A percentile compares a stretch with the other conserved stretches of the same genome.
Conservation (phyloP, 2,888 invertebrate species). For the Yponomeuta cagnagella region DNA sequence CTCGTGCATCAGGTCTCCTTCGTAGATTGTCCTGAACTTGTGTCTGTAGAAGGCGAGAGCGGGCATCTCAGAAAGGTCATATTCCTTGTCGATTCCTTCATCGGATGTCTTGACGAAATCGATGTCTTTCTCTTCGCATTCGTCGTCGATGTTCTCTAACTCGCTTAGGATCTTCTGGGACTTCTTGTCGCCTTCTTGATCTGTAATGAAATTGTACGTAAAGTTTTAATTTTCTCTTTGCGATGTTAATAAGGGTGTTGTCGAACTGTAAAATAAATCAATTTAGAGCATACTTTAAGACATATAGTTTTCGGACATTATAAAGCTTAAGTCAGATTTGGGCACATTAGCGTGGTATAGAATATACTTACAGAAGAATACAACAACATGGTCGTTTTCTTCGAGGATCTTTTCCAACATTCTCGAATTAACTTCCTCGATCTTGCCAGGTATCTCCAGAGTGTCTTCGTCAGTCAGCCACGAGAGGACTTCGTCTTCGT, state of each 20-base stretch:
- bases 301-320: too few species aligned
- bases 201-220: conserved; percentile 53
- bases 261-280: too few species aligned
- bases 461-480: conserved; percentile 95
- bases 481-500: conserved; percentile 92
- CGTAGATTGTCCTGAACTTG: conserved; percentile 91
- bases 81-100: conserved; percentile 89
- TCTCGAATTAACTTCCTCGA: conserved; percentile 92
- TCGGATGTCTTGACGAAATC: conserved; percentile 95
- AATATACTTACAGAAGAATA: conserved; percentile 89
- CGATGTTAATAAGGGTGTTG: too few species aligned
- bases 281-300: too few species aligned
- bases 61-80: conserved; percentile 87
- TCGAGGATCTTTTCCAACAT: conserved; percentile 93
- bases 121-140: conserved; percentile 93
- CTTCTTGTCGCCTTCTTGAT: conserved; percentile 92
- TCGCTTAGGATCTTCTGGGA: conserved; percentile 92
- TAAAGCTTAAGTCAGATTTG: too few species aligned
- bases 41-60: conserved; percentile 91
- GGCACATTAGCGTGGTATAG: not conserved
- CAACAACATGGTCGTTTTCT: conserved; percentile 92
- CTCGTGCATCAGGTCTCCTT: conserved; percentile 93
- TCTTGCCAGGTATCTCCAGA: conserved; percentile 92
- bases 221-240: not conserved
- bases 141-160: conserved; percentile 94